These are phyloP conservation scores for Pipistrellus pipistrellus DNA, from an alignment of 2,797 vertebrate species.

Conservation along the genomic window DNA sequence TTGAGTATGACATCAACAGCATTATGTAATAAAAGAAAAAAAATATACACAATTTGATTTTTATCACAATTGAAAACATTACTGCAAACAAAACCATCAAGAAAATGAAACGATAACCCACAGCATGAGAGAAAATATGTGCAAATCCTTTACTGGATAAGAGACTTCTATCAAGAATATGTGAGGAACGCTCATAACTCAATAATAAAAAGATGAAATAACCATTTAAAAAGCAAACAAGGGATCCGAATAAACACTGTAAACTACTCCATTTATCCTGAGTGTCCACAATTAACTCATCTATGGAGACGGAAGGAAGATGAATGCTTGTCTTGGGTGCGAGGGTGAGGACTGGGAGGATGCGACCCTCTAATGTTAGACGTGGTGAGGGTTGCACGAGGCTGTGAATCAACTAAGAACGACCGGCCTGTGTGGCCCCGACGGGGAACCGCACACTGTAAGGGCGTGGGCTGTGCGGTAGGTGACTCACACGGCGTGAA, in stretches of 20 bases:
- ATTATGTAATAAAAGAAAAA: neutral
- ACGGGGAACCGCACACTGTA: neutral
- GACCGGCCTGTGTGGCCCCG: neutral
- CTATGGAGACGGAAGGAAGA: neutral
- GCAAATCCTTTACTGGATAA: neutral
- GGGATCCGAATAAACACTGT: neutral
- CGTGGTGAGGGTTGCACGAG: neutral
- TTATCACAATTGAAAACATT: neutral
- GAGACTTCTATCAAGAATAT: neutral
- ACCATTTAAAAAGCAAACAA: neutral
- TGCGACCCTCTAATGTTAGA: neutral
- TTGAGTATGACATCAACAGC: neutral
- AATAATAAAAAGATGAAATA: neutral
- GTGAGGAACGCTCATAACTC: neutral
- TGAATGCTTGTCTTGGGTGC: neutral
- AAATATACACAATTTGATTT: neutral
- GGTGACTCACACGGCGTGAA: neutral
- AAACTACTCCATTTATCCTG: neutral
- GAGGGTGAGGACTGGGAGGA: neutral
- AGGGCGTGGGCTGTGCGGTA: no score
- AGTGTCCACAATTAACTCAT: neutral
- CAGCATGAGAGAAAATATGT: neutral
- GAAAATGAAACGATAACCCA: neutral
- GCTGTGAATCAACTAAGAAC: neutral
- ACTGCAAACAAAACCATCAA: slow-evolving; percentile 1